A percentile compares a stretch with the other conserved stretches of the same genome.
phyloP scores from a whole-genome alignment of 2,888 invertebrate species.

The Anoncus sp. region DNA sequence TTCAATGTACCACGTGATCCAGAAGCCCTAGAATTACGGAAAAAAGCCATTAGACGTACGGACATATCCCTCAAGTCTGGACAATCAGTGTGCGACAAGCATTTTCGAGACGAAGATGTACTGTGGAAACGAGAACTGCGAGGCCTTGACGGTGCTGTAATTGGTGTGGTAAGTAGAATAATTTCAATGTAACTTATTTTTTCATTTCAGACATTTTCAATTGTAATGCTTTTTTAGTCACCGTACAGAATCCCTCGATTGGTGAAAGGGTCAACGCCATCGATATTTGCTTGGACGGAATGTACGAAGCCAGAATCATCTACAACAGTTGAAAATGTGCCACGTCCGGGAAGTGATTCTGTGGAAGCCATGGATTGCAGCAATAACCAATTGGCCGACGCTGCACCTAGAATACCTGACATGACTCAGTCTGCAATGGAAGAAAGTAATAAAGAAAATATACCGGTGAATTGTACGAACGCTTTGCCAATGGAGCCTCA shows the following conservation, averaged over 20 bases:
- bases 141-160: no score
- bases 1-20: no score
- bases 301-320: slow-evolving; percentile 25
- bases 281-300: no score
- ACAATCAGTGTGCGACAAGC: slow-evolving; percentile 20
- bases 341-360: slow-evolving; percentile 20
- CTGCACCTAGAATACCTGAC: slow-evolving; percentile 13
- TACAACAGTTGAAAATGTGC: slow-evolving; percentile 26
- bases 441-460: no score
- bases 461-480: slow-evolving; percentile 14
- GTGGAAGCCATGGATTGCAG: slow-evolving; percentile 34
- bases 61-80: no score
- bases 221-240: slow-evolving; percentile 26
- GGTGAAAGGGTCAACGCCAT: slow-evolving; percentile 30
- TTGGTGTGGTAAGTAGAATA: no score
- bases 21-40: no score
- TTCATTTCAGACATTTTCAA: no score
- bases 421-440: no score
- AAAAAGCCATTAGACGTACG: no score
- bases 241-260: slow-evolving; percentile 34
- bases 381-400: slow-evolving; percentile 16
- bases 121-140: no score
- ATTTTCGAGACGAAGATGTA: slow-evolving; percentile 15
- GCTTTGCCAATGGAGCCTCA: slow-evolving; percentile 19
- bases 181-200: no score